Evolutionary conservation across 2,797 vertebrate genomes (phyloP).

Genomic region (Pygocentrus nattereri): DNA sequence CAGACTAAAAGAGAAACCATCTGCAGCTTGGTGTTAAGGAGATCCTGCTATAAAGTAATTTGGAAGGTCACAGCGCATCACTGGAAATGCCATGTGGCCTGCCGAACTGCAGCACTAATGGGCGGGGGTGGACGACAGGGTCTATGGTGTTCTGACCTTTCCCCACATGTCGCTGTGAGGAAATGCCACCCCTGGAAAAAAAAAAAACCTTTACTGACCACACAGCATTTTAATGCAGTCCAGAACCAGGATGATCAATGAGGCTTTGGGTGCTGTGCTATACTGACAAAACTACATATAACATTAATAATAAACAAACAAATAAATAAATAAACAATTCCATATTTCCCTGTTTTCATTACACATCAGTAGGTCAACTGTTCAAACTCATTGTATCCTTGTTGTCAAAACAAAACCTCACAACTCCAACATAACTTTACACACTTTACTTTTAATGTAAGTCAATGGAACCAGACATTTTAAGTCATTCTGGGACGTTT

Average conservation of each 20-base stretch:
- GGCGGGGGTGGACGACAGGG: constrained; percentile 40
- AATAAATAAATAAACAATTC: too few species aligned
- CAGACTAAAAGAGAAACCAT: constrained; percentile 59
- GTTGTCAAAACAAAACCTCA: too few species aligned
- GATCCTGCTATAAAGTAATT: constrained; percentile 70
- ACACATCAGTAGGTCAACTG: too few species aligned
- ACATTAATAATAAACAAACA: too few species aligned
- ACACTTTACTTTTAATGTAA: too few species aligned
- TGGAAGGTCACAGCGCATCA: constrained; percentile 74
- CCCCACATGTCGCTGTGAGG: not conserved
- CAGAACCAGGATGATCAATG: not conserved
- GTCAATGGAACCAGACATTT: too few species aligned
- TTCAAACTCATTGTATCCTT: too few species aligned
- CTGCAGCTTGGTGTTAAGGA: constrained; percentile 58
- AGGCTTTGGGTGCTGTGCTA: not conserved
- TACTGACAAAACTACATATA: not conserved
- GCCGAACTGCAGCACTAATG: constrained; percentile 73
- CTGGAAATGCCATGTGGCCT: constrained; percentile 74
- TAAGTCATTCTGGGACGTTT: too few species aligned
- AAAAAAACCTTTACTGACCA: not conserved
- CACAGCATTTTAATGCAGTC: not conserved
- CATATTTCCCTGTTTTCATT: too few species aligned
- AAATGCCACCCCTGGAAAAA: constrained; percentile 6
- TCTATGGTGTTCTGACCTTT: not conserved
- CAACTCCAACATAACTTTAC: too few species aligned